These are phyloP conservation scores for Hydrotaea cyrtoneurina DNA, from an alignment of 2,888 invertebrate genomes.

Conservation along the genomic window DNA sequence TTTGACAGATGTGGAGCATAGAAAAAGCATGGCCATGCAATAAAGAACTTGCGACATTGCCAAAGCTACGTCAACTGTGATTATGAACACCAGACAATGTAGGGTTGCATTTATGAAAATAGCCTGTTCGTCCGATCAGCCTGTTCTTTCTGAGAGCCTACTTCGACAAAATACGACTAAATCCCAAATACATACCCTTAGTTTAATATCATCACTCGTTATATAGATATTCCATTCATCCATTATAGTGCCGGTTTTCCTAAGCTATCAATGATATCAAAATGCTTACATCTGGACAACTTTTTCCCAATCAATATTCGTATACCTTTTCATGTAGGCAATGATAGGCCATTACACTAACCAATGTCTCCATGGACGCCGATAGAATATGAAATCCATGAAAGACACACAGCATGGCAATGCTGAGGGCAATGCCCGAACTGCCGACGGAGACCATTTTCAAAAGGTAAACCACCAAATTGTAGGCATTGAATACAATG, in stretches of 20 bases:
- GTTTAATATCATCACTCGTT: slow-evolving; percentile 37
- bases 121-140: too few species aligned
- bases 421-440: not conserved
- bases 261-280: slow-evolving; percentile 43
- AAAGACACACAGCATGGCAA: slow-evolving; percentile 50
- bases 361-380: slow-evolving; percentile 35
- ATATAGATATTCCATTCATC: slow-evolving; percentile 63
- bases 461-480: slow-evolving; percentile 64
- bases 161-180: too few species aligned
- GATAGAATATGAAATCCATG: slow-evolving; percentile 59
- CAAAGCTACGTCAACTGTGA: too few species aligned
- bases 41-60: too few species aligned
- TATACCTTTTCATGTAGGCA: slow-evolving; percentile 49
- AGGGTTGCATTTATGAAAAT: too few species aligned
- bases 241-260: slow-evolving; percentile 47
- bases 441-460: slow-evolving; percentile 20
- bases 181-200: slow-evolving; percentile 45
- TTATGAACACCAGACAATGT: too few species aligned
- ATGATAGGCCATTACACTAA: slow-evolving; percentile 48
- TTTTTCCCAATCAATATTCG: not conserved
- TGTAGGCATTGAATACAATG: slow-evolving; percentile 67
- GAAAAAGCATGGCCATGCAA: too few species aligned
- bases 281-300: too few species aligned
- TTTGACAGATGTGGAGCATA: too few species aligned
- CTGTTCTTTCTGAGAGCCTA: too few species aligned